A percentile compares a stretch with the other conserved stretches of the same genome.
These are phyloP conservation scores for Neodon shergylaensis DNA, from an alignment of 2,113 vertebrate species.

Conservation along the genomic window DNA sequence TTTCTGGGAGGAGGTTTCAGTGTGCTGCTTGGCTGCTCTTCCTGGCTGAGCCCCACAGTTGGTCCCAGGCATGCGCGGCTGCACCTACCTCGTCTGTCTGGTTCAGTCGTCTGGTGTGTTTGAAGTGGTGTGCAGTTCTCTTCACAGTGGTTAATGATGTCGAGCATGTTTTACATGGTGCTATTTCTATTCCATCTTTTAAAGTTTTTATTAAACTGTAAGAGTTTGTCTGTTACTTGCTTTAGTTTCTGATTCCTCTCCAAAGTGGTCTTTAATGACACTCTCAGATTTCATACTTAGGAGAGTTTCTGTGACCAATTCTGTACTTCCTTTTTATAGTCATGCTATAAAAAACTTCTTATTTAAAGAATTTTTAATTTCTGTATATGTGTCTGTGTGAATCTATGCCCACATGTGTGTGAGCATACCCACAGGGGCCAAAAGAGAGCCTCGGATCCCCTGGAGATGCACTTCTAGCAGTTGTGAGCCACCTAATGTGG, in stretches of 20 bases:
- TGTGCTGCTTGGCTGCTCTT: not conserved
- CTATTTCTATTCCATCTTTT: not conserved
- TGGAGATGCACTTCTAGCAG: not conserved
- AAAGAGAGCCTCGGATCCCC: too few species aligned
- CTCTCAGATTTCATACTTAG: conserved; percentile 37
- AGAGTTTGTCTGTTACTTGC: conserved; percentile 8
- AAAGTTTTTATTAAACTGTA: not conserved
- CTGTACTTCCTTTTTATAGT: conserved; percentile 13
- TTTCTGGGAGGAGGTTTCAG: not conserved
- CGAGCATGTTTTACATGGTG: not conserved
- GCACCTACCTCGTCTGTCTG: not conserved
- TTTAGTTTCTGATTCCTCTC: conserved; percentile 22
- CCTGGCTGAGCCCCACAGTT: not conserved
- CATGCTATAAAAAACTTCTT: not conserved
- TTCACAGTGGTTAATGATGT: not conserved
- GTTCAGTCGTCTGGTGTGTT: not conserved
- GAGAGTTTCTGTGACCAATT: conserved; percentile 29
- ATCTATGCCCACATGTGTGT: not conserved
- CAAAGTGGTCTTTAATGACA: not conserved
- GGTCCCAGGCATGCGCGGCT: not conserved
- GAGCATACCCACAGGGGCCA: not conserved
- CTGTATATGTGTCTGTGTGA: too few species aligned
- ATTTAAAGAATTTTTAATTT: not conserved
- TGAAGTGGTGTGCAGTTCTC: not conserved
- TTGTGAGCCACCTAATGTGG: not conserved